phyloP scores from a whole-genome alignment of 2,888 invertebrate genomes.

The Cephus sareptanus region DNA sequence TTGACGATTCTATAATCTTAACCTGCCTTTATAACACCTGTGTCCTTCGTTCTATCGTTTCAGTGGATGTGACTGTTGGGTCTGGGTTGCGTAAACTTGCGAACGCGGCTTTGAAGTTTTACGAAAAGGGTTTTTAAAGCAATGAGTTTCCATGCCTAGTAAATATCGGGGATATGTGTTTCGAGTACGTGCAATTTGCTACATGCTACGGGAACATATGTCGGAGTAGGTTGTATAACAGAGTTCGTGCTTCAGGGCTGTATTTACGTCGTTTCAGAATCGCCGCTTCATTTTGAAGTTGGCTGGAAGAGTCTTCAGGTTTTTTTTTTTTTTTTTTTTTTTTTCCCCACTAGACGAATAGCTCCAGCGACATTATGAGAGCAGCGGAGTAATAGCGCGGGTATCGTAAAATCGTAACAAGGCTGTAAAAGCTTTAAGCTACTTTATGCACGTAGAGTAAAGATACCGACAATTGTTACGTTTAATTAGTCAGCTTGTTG shows the following conservation, averaged over 20 bases:
- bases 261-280: neutral
- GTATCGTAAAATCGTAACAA: neutral
- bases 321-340: neutral
- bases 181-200: neutral
- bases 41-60: neutral
- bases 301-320: neutral
- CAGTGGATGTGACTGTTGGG: neutral
- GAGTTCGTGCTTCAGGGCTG: neutral
- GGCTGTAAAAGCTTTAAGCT: neutral
- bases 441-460: neutral
- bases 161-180: neutral
- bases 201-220: neutral
- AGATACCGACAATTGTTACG: neutral
- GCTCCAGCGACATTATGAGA: neutral
- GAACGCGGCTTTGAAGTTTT: neutral
- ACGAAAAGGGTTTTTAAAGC: neutral
- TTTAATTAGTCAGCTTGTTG: neutral
- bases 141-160: neutral
- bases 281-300: neutral
- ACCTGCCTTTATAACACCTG: neutral
- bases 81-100: neutral
- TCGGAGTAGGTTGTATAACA: neutral
- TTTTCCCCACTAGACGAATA: neutral
- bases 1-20: neutral
- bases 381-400: neutral